Conservation (phyloP, 2,113 vertebrate genomes). For the Heterocephalus glaber region DNA sequence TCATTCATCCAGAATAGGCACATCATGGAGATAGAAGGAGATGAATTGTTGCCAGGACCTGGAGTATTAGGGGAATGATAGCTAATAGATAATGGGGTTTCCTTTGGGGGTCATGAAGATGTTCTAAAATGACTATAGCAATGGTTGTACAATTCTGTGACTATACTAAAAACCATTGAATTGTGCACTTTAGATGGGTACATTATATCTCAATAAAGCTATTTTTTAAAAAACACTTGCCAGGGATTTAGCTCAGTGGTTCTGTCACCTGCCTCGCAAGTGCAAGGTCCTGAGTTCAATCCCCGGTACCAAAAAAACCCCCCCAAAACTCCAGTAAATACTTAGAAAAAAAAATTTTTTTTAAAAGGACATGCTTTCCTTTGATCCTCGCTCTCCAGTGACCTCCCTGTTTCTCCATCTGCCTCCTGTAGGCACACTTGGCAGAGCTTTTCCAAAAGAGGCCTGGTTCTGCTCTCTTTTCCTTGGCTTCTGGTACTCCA, state of each 20-base stretch:
- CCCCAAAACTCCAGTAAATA: too few species aligned
- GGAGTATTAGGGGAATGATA: neutral
- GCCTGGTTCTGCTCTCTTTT: neutral
- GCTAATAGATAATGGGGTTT: neutral
- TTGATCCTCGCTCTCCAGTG: neutral
- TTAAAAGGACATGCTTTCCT: neutral
- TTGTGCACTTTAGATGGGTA: neutral
- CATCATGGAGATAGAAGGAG: neutral
- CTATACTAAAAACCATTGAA: neutral
- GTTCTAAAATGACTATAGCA: neutral
- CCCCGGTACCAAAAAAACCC: too few species aligned
- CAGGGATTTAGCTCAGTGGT: too few species aligned
- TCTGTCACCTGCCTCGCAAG: too few species aligned
- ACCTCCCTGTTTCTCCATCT: neutral
- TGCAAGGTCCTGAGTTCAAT: too few species aligned
- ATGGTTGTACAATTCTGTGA: neutral
- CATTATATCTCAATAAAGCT: constrained; percentile 16
- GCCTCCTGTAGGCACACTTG: neutral
- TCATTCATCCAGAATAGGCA: neutral
- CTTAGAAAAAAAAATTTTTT: neutral
- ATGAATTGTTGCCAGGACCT: neutral
- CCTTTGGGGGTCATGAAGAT: neutral
- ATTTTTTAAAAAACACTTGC: neutral
- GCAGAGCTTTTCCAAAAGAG: neutral
- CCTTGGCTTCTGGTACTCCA: neutral